phyloP scores from a whole-genome alignment of 2,113 vertebrate species.

The Paedocypris sp. region DNA sequence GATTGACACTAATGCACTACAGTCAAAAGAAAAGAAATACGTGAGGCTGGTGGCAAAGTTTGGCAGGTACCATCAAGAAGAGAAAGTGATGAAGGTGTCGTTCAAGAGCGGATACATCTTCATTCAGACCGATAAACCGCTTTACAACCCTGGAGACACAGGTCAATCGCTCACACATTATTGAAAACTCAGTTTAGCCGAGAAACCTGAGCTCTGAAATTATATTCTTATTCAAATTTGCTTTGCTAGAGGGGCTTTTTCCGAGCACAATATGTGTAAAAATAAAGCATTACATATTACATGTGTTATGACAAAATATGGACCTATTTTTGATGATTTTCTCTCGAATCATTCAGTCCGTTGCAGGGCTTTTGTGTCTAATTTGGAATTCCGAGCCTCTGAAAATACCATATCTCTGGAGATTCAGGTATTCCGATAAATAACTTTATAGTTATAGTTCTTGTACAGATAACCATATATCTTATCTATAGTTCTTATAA shows the following conservation, averaged over 20 bases:
- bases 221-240: no score
- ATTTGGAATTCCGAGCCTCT: conserved; percentile 42
- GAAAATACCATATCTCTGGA: conserved; percentile 44
- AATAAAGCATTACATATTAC: no score
- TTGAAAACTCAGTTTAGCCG: not conserved
- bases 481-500: no score
- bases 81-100: conserved; percentile 42
- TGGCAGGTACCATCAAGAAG: not conserved
- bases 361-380: conserved; percentile 50
- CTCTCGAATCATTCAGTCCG: conserved; percentile 36
- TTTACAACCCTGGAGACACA: conserved; percentile 59
- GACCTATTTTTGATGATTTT: no score
- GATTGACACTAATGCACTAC: conserved; percentile 44
- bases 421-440: no score
- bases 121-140: conserved; percentile 62
- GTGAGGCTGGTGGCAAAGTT: conserved; percentile 49
- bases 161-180: conserved; percentile 38
- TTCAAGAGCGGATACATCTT: conserved; percentile 61
- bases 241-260: no score
- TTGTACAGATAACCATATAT: no score
- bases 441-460: no score
- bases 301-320: no score
- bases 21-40: conserved; percentile 40
- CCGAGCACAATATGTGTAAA: no score
- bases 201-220: no score